Conservation (phyloP, 2,888 invertebrate genomes). For the Erannis defoliaria region DNA sequence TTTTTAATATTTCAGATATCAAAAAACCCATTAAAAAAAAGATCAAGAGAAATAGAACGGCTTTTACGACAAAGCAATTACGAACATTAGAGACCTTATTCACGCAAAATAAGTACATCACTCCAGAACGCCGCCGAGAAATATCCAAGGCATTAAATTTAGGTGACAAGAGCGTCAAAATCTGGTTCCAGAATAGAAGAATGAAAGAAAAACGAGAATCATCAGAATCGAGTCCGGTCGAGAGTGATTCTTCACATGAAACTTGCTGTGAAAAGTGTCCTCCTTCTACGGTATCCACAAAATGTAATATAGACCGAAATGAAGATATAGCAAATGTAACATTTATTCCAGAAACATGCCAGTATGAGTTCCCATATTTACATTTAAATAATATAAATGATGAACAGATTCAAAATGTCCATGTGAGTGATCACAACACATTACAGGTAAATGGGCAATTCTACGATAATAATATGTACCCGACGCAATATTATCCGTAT, state of each 20-base stretch:
- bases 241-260: constrained; percentile 59
- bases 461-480: constrained; percentile 50
- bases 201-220: constrained; percentile 90
- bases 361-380: constrained; percentile 4
- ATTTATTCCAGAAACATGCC: neutral
- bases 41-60: constrained; percentile 89
- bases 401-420: constrained; percentile 1
- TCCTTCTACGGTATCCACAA: neutral
- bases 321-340: neutral
- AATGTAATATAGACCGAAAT: neutral
- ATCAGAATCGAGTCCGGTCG: constrained; percentile 54
- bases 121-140: constrained; percentile 88
- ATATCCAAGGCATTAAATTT: constrained; percentile 88
- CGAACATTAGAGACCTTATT: constrained; percentile 86
- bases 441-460: constrained; percentile 4
- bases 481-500: constrained; percentile 61
- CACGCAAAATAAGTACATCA: constrained; percentile 87
- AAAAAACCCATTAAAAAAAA: constrained; percentile 66
- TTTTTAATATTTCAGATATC: constrained; percentile 45
- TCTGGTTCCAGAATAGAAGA: constrained; percentile 94
- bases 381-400: constrained; percentile 7
- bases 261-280: constrained; percentile 15
- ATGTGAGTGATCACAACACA: constrained; percentile 6
- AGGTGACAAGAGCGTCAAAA: constrained; percentile 91
- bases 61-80: constrained; percentile 91